Conservation (phyloP, 2,888 invertebrate genomes). For the Blastobasis adustella region DNA sequence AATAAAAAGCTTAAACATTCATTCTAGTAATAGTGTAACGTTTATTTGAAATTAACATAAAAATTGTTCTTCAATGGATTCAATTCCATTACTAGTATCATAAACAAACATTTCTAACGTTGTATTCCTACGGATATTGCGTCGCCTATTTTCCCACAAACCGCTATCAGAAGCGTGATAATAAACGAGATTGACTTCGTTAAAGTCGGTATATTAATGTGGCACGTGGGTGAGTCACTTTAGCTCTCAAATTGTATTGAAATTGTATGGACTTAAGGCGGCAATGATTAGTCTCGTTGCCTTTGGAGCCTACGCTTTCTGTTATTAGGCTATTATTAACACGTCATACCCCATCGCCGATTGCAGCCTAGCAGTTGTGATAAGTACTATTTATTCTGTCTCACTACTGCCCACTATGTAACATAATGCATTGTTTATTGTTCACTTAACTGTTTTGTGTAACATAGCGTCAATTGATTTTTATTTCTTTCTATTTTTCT, state of each 20-base stretch:
- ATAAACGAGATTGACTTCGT: constrained; percentile 52
- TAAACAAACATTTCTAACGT: too few species aligned
- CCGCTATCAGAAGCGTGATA: constrained; percentile 35
- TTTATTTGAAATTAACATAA: too few species aligned
- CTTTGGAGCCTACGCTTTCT: constrained; percentile 3
- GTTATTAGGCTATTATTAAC: constrained; percentile 1
- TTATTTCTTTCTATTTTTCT: too few species aligned
- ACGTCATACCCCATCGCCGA: not conserved
- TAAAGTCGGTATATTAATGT: constrained; percentile 40
- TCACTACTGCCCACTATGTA: too few species aligned
- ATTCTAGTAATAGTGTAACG: too few species aligned
- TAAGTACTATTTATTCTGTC: too few species aligned
- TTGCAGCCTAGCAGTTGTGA: not conserved
- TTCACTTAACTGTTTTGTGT: too few species aligned
- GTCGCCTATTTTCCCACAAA: constrained; percentile 45
- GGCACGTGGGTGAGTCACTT: constrained; percentile 41
- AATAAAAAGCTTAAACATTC: too few species aligned
- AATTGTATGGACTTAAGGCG: constrained; percentile 7
- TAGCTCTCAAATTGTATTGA: constrained; percentile 15
- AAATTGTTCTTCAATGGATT: not conserved
- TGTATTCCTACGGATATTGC: constrained; percentile 14
- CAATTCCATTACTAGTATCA: constrained; percentile 3
- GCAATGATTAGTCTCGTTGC: constrained; percentile 21
- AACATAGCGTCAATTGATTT: too few species aligned
- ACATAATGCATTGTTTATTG: too few species aligned